These are phyloP conservation scores for Scaptomyza reducta DNA, from an alignment of 2,888 invertebrate genomes.

Conservation along the genomic window DNA sequence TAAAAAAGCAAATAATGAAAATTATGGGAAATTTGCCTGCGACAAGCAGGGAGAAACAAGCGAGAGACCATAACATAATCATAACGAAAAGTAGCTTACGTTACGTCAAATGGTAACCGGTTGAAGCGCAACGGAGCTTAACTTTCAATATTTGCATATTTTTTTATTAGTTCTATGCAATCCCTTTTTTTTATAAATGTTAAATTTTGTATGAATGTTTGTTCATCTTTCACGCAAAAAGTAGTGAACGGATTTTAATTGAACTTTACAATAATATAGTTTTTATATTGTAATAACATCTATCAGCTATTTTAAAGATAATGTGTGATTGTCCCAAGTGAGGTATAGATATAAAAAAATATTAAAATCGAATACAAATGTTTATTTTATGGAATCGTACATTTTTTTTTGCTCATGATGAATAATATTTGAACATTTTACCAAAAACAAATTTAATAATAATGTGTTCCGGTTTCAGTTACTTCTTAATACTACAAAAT, in stretches of 20 bases:
- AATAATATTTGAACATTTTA: not conserved
- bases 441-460: not conserved
- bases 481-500: not conserved
- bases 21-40: conserved; percentile 15
- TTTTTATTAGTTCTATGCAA: not conserved
- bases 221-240: too few relatives aligned
- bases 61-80: conserved; percentile 17
- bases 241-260: too few relatives aligned
- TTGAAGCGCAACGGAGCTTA: not conserved
- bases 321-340: too few relatives aligned
- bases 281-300: too few relatives aligned
- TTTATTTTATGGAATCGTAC: not conserved
- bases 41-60: conserved; percentile 9
- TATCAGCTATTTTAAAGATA: too few relatives aligned
- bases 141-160: not conserved
- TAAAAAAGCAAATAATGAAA: not conserved
- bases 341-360: too few relatives aligned
- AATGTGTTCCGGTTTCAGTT: not conserved
- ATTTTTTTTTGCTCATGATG: not conserved
- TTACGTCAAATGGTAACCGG: not conserved
- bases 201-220: too few relatives aligned
- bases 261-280: too few relatives aligned
- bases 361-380: too few relatives aligned
- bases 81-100: conserved; percentile 8
- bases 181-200: not conserved